Evolutionary conservation across 2,888 invertebrate species (phyloP).

Genomic region (Iphiclides podalirius): DNA sequence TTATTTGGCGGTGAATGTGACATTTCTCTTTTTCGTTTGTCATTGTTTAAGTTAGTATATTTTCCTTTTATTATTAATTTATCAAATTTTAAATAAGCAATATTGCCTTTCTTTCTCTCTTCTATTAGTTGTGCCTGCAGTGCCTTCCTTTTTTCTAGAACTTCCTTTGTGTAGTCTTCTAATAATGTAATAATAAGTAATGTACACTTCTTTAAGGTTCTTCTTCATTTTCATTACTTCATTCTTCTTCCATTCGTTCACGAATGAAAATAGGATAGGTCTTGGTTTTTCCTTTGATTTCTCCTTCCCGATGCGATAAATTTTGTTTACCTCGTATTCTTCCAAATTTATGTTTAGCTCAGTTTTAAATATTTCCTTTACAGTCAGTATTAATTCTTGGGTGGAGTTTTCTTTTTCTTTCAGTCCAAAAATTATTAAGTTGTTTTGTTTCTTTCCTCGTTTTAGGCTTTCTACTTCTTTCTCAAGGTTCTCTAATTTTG

Average conservation of each 20-base stretch:
- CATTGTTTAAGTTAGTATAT: not conserved
- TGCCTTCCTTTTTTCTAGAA: constrained; percentile 19
- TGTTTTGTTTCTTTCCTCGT: constrained; percentile 23
- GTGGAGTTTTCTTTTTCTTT: constrained; percentile 19
- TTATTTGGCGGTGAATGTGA: not conserved
- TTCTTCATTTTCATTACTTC: constrained; percentile 16
- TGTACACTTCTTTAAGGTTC: not conserved
- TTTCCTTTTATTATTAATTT: constrained; percentile 20
- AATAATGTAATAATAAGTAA: too few relatives aligned
- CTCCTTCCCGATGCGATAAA: constrained; percentile 14
- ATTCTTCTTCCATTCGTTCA: constrained; percentile 20
- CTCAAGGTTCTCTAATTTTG: constrained; percentile 30
- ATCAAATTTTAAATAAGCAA: constrained; percentile 20
- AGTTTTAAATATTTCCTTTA: constrained; percentile 17
- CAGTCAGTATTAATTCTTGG: constrained; percentile 14
- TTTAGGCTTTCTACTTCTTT: constrained; percentile 32
- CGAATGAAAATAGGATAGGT: constrained; percentile 9
- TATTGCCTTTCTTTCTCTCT: too few relatives aligned
- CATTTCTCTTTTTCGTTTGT: not conserved
- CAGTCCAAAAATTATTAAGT: constrained; percentile 20
- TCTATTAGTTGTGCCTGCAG: constrained; percentile 19
- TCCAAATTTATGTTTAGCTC: constrained; percentile 14
- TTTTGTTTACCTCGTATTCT: constrained; percentile 23
- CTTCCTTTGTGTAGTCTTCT: constrained; percentile 18
- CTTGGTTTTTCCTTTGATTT: not conserved